Evolutionary conservation across 2,888 invertebrate species (phyloP), one percentile per base, ranked within the genome.

Genomic region (Sarcophaga caerulescens): DNA sequence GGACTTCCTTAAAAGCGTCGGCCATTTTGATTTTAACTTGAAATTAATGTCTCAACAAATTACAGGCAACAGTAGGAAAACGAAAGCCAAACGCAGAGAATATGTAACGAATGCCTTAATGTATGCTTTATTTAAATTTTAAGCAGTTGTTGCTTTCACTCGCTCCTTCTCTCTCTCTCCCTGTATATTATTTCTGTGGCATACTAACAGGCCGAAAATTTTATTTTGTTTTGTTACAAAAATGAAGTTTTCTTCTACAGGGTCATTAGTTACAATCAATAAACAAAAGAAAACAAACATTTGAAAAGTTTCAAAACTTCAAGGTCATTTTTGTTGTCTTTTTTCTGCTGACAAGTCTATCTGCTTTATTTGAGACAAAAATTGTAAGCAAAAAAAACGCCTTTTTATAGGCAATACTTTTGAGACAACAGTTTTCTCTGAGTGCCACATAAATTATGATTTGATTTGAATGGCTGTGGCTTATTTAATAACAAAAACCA

Each of bases 181-280:
- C 35, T 10, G 6, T 79, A n/a, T 23, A 4, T 44, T 35, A 17
- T 45, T 14, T 35, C 35, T 35, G 35, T 10, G 2, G 35, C 35
- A 35, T 8, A 35, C 8, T 35, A 35, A 35, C 35, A 66, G 5
- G 4, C 25, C 19, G 11, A 73, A 60, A 73, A 1, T 8, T 45
- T 73, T 17, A 47, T 73, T 59, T 25, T 10, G 8, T 25, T 25
- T 17, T 35, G 4, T 0, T 25, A 25, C 5, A 35, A 23, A 19
- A 5, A 47, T 45, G 62, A 80, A 68, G 25, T 60, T 14, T 23
- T n/a, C 65, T 63, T 65, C 17, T 44, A 44, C 19, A 8, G 57
- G 57, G 8, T 78, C 62, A 69, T 78, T 78, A 35, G 62, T 5
- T 25, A 5, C 69, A 78, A 17, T 62, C 52, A 70, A 35, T 35